Base-by-base conservation (phyloP, 2,113 vertebrate genomes). In the Peromyscus maniculatus region DNA sequence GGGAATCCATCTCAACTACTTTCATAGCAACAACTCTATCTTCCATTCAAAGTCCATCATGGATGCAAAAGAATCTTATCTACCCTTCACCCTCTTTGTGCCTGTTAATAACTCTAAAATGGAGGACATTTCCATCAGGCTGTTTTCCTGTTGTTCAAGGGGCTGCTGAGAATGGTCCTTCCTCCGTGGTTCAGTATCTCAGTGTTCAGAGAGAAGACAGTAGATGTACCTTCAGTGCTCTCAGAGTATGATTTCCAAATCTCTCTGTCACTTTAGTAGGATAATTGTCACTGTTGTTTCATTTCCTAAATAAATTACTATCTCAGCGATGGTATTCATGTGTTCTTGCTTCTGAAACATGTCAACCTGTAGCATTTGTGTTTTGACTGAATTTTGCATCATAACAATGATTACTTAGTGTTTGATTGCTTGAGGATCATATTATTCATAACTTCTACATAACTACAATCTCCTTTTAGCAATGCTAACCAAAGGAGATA, bases 291-390 rank as follows among this genome's bases (percentile, higher is more conserved):
- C 74, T 84, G 33, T 87, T 86, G 24, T 49, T 87, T 62, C 52
- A 77, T 3, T 43, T 96, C 59, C 77, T 96, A 64, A 97, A 91
- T 91, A 97, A 97, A 95, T 9, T n/a, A 6, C 2, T 49, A 6
- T 22, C 22, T n/a, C 49, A 10, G 62, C 62, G 67, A 86, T 87
- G 39, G 12, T 3, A 26, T 43, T 80, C 75, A 52, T 19, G 49
- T 15, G 22, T 64, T 62, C 28, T 12, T 79, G 87, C 33, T 36
- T 75, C 78, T 39, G 11, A 74, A 49, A 7, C 64, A 66, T 66
- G 64, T 3, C 64, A 4, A 66, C 28, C 64, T 66, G 9, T 66
- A 66, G 10, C 26, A 66, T 66, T 64, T 66, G 26, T 66, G 26
- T 66, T 66, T 66, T 71, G 67, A 71, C 31, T 36, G 33, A 33